phyloP scores from a whole-genome alignment of 2,888 invertebrate species.

The Drosophila rubida region DNA sequence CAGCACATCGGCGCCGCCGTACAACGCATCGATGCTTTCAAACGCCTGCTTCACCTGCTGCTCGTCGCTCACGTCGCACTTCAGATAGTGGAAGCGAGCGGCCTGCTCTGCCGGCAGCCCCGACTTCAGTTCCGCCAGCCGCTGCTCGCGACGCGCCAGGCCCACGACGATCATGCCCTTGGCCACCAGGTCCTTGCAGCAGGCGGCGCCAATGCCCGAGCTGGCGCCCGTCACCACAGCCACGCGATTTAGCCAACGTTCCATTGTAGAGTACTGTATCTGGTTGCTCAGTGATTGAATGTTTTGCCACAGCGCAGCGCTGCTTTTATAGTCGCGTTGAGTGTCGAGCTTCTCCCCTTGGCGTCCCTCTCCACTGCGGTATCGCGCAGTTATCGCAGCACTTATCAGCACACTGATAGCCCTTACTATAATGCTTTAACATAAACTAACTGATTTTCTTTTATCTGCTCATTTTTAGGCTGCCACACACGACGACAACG shows the following conservation, averaged over 20 bases:
- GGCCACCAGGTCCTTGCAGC: constrained; percentile 84
- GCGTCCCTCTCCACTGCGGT: too few species aligned
- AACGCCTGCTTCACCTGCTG: constrained; percentile 86
- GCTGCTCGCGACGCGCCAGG: constrained; percentile 85
- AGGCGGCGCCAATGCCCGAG: constrained; percentile 87
- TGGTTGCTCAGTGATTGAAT: too few species aligned
- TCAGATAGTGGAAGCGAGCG: constrained; percentile 81
- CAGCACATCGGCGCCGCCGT: constrained; percentile 87
- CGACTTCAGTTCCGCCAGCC: constrained; percentile 78
- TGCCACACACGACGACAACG: neutral
- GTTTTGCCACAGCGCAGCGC: neutral
- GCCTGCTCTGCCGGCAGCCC: constrained; percentile 58
- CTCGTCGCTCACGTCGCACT: constrained; percentile 86
- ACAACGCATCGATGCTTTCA: constrained; percentile 84
- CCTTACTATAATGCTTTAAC: too few species aligned
- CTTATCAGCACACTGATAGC: neutral
- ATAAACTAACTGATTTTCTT: neutral
- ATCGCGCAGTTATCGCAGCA: neutral
- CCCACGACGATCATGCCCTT: constrained; percentile 86
- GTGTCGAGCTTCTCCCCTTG: too few species aligned
- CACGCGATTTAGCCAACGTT: constrained; percentile 87
- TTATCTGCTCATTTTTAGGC: neutral
- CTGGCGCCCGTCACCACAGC: constrained; percentile 88
- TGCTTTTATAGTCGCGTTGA: constrained; percentile 48
- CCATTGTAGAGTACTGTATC: too few species aligned